These are phyloP conservation scores for Botia kubotai DNA, from an alignment of 2,797 vertebrate genomes.

Conservation along the genomic window DNA sequence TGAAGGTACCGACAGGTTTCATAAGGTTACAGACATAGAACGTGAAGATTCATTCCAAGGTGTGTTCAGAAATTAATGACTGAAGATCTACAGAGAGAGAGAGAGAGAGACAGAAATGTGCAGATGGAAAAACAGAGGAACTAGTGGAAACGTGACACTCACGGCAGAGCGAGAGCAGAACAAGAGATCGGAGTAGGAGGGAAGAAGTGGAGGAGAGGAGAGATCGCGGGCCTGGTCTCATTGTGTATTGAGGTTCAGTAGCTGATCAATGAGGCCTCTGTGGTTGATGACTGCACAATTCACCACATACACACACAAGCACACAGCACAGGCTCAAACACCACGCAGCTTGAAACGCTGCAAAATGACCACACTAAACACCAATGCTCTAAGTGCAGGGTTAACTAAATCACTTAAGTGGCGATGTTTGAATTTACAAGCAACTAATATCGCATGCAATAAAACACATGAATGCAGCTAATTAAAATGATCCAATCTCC, in stretches of 20 bases:
- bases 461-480: conserved; percentile 47
- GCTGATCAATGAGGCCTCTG: conserved; percentile 68
- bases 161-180: conserved; percentile 65
- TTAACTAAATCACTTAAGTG: conserved; percentile 51
- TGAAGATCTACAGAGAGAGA: background rate
- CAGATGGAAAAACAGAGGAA: conserved; percentile 24
- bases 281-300: conserved; percentile 47
- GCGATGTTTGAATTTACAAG: conserved; percentile 20
- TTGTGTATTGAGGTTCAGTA: conserved; percentile 73
- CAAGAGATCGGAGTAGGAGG: conserved; percentile 56
- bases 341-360: conserved; percentile 46
- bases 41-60: conserved; percentile 14
- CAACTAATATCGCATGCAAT: conserved; percentile 35
- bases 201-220: conserved; percentile 69
- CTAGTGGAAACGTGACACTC: conserved; percentile 52
- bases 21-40: conserved; percentile 23
- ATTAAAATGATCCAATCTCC: conserved; percentile 50
- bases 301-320: conserved; percentile 38
- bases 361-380: conserved; percentile 49
- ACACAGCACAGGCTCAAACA: conserved; percentile 45
- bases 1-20: conserved; percentile 29
- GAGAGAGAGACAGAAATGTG: background rate
- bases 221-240: conserved; percentile 75
- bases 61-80: conserved; percentile 6
- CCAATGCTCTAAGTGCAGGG: conserved; percentile 33